Evolutionary conservation across 1,140 invertebrate species (phyloP).

Genomic region (Heliconius himera): DNA sequence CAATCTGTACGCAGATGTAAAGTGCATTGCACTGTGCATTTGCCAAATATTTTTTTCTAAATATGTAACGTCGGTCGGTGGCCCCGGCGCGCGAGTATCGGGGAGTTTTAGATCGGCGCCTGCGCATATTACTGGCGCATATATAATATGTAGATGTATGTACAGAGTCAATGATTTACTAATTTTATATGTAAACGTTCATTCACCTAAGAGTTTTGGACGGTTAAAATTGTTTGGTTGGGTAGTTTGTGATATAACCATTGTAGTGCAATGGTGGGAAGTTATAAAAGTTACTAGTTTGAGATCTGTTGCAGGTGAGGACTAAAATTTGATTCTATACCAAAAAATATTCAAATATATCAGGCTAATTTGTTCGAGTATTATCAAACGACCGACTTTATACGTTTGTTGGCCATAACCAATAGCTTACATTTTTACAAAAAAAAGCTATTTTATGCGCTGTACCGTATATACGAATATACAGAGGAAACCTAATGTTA

Average conservation of each 20-base stretch:
- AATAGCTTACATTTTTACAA: no score
- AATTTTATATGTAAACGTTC: slow-evolving; percentile 34
- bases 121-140: slow-evolving; percentile 47
- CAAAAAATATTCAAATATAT: no score
- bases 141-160: slow-evolving; percentile 2
- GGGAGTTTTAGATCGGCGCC: slow-evolving; percentile 71
- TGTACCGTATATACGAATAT: no score
- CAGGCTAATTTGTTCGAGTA: no score
- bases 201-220: slow-evolving; percentile 20
- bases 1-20: slow-evolving; percentile 37
- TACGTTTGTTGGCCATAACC: no score
- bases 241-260: neutral
- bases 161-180: slow-evolving; percentile 31
- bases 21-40: slow-evolving; percentile 58
- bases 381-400: no score
- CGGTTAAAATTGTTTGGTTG: slow-evolving; percentile 3
- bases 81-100: slow-evolving; percentile 70
- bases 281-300: no score
- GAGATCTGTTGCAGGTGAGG: no score
- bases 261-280: neutral
- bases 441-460: no score
- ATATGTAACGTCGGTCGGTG: slow-evolving; percentile 70
- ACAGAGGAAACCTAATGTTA: no score
- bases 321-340: no score
- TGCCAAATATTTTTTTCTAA: slow-evolving; percentile 81